Evolutionary conservation across 2,797 vertebrate genomes (phyloP).

Genomic region (Gallinago stenura): DNA sequence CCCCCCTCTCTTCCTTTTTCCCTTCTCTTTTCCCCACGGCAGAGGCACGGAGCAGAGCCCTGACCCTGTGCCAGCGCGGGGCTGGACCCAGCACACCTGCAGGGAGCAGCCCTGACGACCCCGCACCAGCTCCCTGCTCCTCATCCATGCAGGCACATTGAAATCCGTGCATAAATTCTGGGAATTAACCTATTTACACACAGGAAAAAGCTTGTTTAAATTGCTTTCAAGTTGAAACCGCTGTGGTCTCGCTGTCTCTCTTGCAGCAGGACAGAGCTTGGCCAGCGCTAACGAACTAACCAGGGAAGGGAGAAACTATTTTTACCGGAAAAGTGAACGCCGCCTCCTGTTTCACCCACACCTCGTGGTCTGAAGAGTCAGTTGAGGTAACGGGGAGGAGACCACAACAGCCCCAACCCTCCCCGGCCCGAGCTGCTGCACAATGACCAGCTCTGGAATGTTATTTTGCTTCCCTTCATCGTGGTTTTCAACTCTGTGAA

Average conservation of each 20-base stretch:
- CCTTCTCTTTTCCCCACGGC: neutral
- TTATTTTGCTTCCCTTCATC: neutral
- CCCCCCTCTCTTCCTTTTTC: neutral
- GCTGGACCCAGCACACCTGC: neutral
- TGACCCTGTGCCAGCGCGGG: fast-evolving
- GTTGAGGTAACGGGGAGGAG: neutral
- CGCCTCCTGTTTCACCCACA: neutral
- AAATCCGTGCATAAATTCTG: neutral
- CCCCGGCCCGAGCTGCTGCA: neutral
- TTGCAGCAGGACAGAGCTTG: neutral
- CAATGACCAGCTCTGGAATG: neutral
- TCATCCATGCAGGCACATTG: neutral
- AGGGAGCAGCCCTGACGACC: fast-evolving
- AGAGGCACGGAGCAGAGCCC: fast-evolving
- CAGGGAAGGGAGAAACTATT: neutral
- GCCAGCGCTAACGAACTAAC: neutral
- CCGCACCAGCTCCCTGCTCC: neutral
- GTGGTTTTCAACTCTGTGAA: neutral
- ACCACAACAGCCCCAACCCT: neutral
- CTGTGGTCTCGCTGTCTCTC: neutral
- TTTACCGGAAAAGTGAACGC: conserved; percentile 8
- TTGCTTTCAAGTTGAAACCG: neutral
- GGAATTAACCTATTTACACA: neutral
- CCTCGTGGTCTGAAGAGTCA: conserved; percentile 14
- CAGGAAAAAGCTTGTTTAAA: neutral